phyloP scores from a whole-genome alignment of 2,113 vertebrate species.

The Daboia siamensis region DNA sequence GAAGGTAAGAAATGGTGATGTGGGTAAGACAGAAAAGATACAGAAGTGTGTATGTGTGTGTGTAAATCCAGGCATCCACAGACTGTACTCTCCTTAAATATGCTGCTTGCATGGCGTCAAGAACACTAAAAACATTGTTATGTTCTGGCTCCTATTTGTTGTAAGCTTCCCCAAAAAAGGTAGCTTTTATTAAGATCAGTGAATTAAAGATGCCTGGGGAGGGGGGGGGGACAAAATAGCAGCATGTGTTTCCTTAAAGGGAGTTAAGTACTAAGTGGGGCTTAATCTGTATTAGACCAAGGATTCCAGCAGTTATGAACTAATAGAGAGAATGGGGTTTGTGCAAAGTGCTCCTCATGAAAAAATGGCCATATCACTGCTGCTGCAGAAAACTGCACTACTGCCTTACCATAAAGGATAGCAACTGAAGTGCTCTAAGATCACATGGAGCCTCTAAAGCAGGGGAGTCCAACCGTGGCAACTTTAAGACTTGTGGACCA shows the following conservation, averaged over 20 bases:
- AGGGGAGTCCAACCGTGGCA: not conserved
- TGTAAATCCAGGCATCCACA: not conserved
- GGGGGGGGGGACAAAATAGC: not conserved
- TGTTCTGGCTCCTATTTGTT: not conserved
- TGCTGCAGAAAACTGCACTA: not conserved
- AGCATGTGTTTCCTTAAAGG: not conserved
- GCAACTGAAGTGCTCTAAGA: not conserved
- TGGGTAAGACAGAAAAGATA: not conserved
- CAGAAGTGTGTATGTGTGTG: not conserved
- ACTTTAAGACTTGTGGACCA: not conserved
- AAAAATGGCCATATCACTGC: not conserved
- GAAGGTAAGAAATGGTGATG: not conserved
- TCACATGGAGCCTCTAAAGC: not conserved
- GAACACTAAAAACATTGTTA: not conserved
- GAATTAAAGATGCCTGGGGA: not conserved
- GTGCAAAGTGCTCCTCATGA: not conserved
- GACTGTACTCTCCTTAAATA: not conserved
- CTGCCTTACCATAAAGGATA: not conserved
- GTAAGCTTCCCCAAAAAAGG: not conserved
- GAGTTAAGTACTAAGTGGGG: not conserved
- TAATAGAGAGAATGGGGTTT: not conserved
- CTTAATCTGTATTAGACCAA: not conserved
- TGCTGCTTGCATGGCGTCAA: not conserved
- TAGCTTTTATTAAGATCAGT: not conserved
- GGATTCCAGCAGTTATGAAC: not conserved